Evolutionary conservation across 2,797 vertebrate species (phyloP).

Genomic region (Brachymystax lenok): DNA sequence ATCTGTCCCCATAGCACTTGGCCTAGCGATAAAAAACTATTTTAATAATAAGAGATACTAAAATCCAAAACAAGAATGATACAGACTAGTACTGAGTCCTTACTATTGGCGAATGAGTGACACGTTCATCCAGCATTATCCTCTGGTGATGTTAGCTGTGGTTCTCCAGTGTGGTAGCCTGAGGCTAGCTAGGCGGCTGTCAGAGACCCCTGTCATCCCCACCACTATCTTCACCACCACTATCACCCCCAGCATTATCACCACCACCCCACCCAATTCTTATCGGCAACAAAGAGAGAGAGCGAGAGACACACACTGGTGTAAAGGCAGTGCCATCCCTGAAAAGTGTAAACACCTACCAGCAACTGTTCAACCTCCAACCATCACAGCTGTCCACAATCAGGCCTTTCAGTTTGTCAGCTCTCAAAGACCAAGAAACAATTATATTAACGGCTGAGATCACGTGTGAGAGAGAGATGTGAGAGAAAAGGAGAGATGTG

Average conservation of each 20-base stretch:
- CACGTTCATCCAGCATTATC: background rate
- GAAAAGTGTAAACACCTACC: constrained; percentile 9
- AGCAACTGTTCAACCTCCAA: background rate
- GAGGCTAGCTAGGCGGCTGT: constrained; percentile 6
- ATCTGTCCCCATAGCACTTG: background rate
- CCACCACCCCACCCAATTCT: too few relatives aligned
- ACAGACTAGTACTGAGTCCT: background rate
- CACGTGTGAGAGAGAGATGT: constrained; percentile 22
- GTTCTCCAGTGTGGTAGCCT: background rate
- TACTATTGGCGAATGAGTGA: background rate
- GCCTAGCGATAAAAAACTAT: background rate
- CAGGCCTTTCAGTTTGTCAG: background rate
- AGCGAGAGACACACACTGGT: constrained; percentile 18
- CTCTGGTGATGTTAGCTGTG: background rate
- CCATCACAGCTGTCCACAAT: constrained; percentile 9
- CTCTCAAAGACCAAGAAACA: background rate
- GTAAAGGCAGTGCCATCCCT: constrained; percentile 29
- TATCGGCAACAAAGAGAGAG: background rate
- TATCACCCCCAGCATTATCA: background rate
- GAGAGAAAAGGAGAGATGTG: constrained; percentile 23
- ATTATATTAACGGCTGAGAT: constrained; percentile 6
- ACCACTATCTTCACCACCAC: constrained; percentile 1
- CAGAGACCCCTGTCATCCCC: constrained; percentile 45
- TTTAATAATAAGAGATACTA: background rate
- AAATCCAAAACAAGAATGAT: background rate